phyloP scores from a whole-genome alignment of 2,113 vertebrate species.

The Aix galericulata region DNA sequence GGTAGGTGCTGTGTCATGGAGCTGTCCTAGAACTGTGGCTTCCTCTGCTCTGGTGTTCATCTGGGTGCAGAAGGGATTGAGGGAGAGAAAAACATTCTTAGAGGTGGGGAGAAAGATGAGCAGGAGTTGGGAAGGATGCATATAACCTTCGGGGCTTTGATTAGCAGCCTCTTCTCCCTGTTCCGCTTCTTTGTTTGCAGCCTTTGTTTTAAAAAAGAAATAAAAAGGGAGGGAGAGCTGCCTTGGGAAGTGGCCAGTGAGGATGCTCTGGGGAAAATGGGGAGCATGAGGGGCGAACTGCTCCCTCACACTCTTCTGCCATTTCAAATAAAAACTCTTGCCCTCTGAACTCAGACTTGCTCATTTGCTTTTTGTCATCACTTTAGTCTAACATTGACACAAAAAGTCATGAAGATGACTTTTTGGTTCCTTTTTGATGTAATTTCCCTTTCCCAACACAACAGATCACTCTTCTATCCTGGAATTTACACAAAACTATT shows the following conservation, averaged over 20 bases:
- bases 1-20: neutral
- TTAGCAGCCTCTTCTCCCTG: neutral
- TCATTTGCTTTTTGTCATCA: neutral
- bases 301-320: neutral
- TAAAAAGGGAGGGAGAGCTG: neutral
- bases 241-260: neutral
- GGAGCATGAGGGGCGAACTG: neutral
- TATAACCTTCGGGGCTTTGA: neutral
- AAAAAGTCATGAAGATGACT: neutral
- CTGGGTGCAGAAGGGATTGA: neutral
- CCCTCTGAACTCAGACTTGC: neutral
- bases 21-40: neutral
- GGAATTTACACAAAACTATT: neutral
- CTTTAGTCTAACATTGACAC: neutral
- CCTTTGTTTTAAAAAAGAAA: neutral
- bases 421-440: neutral
- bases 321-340: neutral
- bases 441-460: neutral
- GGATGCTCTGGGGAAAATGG: neutral
- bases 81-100: neutral
- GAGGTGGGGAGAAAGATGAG: neutral
- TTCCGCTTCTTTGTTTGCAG: neutral
- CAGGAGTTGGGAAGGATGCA: neutral
- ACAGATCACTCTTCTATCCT: neutral
- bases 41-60: neutral